Percentiles rank a stretch among this genome's conserved stretches.
Evolutionary conservation across 2,113 vertebrate species (phyloP).

Genomic region (Pelusios castaneus): DNA sequence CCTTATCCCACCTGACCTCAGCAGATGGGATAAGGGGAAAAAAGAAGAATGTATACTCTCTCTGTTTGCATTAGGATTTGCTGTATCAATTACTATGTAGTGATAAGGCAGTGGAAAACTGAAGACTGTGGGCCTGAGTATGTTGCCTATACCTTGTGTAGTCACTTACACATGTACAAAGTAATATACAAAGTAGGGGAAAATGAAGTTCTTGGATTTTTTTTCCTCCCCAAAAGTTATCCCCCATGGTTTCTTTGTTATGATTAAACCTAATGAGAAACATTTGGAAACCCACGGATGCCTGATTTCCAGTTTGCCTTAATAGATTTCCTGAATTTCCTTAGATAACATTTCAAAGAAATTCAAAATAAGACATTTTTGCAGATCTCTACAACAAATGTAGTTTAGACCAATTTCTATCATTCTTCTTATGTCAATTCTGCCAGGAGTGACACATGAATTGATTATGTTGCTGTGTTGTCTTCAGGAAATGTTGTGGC

Average conservation of each 20-base stretch:
- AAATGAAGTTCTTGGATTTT: not conserved
- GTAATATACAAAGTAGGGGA: not conserved
- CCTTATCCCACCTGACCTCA: not conserved
- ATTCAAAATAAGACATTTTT: not conserved
- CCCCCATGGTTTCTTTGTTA: slow-evolving; percentile 3
- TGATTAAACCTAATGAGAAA: slow-evolving; percentile 32
- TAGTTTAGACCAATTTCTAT: not conserved
- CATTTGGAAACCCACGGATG: not conserved
- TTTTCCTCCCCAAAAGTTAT: not conserved
- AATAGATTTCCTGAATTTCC: not conserved
- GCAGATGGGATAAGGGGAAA: not conserved
- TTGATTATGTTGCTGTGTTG: not conserved
- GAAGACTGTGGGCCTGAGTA: not conserved
- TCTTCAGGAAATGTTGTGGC: not conserved
- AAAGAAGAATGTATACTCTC: not conserved
- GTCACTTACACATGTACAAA: not conserved
- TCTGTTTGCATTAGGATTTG: not conserved
- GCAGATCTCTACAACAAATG: slow-evolving; percentile 28
- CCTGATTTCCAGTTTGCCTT: not conserved
- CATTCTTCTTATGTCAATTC: not conserved
- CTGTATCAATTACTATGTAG: not conserved
- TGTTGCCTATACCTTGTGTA: not conserved
- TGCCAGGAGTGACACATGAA: not conserved
- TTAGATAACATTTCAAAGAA: not conserved
- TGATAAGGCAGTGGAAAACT: not conserved